Percentiles rank a stretch among this genome's conserved stretches.
Conservation (phyloP, 2,797 vertebrate genomes). For the Tympanoctomys barrerae region DNA sequence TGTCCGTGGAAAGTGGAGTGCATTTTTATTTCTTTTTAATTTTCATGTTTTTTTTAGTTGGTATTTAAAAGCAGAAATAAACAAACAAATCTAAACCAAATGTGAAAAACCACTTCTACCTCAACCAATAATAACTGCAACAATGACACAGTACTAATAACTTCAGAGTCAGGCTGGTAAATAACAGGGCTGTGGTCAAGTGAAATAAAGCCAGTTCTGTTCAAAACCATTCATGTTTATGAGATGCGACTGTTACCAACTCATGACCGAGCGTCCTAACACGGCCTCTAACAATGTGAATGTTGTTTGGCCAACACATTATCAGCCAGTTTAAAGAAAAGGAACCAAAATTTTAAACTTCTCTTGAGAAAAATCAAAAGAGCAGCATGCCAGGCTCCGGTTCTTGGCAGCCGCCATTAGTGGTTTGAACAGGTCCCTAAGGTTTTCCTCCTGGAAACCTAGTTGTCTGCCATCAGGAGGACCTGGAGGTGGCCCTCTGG, state of each 20-base stretch:
- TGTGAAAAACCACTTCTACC: not conserved
- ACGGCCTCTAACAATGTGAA: slow-evolving; percentile 37
- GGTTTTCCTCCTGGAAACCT: not conserved
- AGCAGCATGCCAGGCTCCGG: not conserved
- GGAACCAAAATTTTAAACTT: not conserved
- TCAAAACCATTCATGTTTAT: slow-evolving; percentile 13
- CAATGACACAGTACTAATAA: not conserved
- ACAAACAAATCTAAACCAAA: slow-evolving; percentile 26
- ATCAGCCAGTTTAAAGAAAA: not conserved
- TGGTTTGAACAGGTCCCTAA: not conserved
- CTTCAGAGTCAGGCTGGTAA: slow-evolving; percentile 31
- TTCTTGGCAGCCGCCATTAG: not conserved
- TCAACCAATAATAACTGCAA: not conserved
- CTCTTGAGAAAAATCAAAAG: not conserved
- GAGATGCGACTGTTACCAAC: not conserved
- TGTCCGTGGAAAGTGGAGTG: not conserved
- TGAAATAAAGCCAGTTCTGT: slow-evolving; percentile 59
- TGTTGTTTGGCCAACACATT: slow-evolving; percentile 17
- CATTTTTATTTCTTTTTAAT: not conserved
- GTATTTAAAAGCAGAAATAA: slow-evolving; percentile 23
- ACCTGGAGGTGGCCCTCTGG: not conserved
- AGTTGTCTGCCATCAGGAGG: not conserved
- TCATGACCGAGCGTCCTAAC: not conserved
- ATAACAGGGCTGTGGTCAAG: not conserved
- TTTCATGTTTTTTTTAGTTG: not conserved